Evolutionary conservation across 2,888 invertebrate species (phyloP).

Genomic region (Epirrhoe alternata): DNA sequence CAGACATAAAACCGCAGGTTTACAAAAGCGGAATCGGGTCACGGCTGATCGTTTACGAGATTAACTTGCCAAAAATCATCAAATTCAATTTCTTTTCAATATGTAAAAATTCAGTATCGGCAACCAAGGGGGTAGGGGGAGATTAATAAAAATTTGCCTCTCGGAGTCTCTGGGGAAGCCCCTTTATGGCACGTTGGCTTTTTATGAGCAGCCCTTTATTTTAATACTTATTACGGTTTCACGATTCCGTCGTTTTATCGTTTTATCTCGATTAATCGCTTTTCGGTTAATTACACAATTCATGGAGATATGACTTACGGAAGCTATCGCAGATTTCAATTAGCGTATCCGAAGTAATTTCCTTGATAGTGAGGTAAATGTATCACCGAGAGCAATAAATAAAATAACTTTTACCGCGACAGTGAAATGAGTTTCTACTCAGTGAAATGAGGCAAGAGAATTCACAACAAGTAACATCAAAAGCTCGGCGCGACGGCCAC

Average conservation of each 20-base stretch:
- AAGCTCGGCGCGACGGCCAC: slow-evolving; percentile 25
- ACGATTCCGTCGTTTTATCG: slow-evolving; percentile 73
- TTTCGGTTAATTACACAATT: slow-evolving; percentile 71
- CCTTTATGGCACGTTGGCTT: slow-evolving; percentile 78
- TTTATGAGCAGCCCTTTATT: slow-evolving; percentile 77
- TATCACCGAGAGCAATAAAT: slow-evolving; percentile 28
- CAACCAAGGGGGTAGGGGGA: slow-evolving; percentile 66
- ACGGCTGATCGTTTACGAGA: slow-evolving; percentile 44
- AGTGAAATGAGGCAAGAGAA: slow-evolving; percentile 24
- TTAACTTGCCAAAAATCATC: slow-evolving; percentile 53
- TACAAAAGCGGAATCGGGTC: slow-evolving; percentile 40
- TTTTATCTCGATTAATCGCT: slow-evolving; percentile 69
- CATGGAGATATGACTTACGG: slow-evolving; percentile 50
- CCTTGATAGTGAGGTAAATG: slow-evolving; percentile 27
- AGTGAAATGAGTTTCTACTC: slow-evolving; percentile 9
- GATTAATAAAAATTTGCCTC: slow-evolving; percentile 80
- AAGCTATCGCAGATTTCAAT: slow-evolving; percentile 39
- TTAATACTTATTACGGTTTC: slow-evolving; percentile 77
- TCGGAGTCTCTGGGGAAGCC: slow-evolving; percentile 69
- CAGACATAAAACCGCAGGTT: slow-evolving; percentile 41
- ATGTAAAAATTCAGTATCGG: slow-evolving; percentile 67
- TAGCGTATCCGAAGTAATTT: slow-evolving; percentile 33
- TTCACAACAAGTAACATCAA: slow-evolving; percentile 31
- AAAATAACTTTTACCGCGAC: slow-evolving; percentile 23
- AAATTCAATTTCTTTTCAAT: slow-evolving; percentile 70